These are phyloP conservation scores for Microcebus tavaratra DNA, from an alignment of 2,113 vertebrate genomes.

Conservation along the genomic window DNA sequence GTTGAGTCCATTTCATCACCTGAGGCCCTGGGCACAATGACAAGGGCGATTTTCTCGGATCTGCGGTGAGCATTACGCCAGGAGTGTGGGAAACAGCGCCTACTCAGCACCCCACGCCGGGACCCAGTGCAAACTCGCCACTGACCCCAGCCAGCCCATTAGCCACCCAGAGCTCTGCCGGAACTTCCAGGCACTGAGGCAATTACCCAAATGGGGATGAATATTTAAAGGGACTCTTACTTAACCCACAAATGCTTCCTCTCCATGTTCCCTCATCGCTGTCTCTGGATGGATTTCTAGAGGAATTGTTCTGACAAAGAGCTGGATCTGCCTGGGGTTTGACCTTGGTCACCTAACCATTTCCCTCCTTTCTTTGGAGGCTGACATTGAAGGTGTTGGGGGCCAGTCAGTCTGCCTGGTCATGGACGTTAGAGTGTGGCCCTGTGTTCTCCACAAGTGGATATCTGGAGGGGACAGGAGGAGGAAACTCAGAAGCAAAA, in stretches of 20 bases:
- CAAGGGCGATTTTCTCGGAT: not conserved
- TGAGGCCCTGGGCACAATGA: not conserved
- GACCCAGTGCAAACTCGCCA: not conserved
- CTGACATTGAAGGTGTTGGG: not conserved
- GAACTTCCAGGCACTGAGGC: not conserved
- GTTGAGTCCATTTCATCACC: not conserved
- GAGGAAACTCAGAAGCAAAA: not conserved
- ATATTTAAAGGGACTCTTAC: slow-evolving; percentile 55
- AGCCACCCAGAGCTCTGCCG: not conserved
- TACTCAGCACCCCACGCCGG: not conserved
- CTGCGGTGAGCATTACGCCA: not conserved
- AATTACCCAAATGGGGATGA: not conserved
- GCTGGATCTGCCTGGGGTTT: not conserved
- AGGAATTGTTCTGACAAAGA: not conserved
- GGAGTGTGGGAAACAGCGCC: not conserved
- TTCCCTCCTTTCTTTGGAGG: not conserved
- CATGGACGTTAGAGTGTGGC: not conserved
- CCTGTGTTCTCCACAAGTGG: not conserved
- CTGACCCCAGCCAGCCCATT: not conserved
- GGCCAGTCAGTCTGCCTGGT: not conserved
- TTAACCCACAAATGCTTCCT: slow-evolving; percentile 1
- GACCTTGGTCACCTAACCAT: not conserved
- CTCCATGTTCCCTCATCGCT: not conserved
- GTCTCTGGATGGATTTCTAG: not conserved
- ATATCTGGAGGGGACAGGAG: not conserved